Conservation (phyloP, 2,888 invertebrate genomes). For the Cryptus armator region DNA sequence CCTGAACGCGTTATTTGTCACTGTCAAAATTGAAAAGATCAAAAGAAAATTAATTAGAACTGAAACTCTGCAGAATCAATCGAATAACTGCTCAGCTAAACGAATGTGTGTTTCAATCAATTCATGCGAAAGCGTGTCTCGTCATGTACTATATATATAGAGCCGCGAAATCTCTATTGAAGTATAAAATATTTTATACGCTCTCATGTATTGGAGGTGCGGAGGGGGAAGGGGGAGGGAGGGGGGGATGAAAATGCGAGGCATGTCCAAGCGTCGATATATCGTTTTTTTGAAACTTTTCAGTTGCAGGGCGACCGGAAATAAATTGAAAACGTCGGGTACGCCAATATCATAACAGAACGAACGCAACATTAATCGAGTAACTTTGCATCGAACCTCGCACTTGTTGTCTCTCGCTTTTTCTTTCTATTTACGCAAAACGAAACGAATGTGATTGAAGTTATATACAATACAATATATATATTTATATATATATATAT, state of each 20-base stretch:
- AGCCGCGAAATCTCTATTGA: not conserved
- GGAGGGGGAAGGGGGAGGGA: no score
- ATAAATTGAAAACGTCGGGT: slow-evolving; percentile 65
- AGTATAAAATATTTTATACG: slow-evolving; percentile 19
- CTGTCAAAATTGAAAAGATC: not conserved
- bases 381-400: slow-evolving; percentile 63
- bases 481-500: no score
- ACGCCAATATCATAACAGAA: slow-evolving; percentile 64
- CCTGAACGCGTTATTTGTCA: no score
- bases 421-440: slow-evolving; percentile 29
- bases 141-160: not conserved
- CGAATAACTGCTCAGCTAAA: not conserved
- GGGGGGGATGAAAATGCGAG: no score
- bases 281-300: slow-evolving; percentile 45
- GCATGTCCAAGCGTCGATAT: not conserved
- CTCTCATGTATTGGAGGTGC: not conserved
- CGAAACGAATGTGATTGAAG: slow-evolving; percentile 52
- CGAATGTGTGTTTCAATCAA: slow-evolving; percentile 6
- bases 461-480: not conserved
- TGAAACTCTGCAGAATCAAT: not conserved
- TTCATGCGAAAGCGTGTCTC: slow-evolving; percentile 8
- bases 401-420: slow-evolving; percentile 40
- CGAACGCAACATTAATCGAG: slow-evolving; percentile 70
- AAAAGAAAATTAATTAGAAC: not conserved
- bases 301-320: slow-evolving; percentile 38